Evolutionary conservation across 2,113 vertebrate species (phyloP).

Genomic region (Bettongia penicillata): DNA sequence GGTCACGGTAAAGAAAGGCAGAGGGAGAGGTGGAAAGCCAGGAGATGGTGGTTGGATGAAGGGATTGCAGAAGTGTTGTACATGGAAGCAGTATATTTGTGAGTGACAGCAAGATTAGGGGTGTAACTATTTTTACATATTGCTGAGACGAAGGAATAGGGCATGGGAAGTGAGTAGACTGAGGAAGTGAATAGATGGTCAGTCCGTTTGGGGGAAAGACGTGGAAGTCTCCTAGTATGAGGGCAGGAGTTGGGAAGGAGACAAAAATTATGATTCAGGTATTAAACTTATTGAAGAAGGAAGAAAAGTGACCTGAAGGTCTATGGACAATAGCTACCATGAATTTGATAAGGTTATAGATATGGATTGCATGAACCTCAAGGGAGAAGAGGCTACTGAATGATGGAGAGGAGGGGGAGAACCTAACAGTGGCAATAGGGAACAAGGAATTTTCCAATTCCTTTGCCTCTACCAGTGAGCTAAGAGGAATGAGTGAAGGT

Average conservation of each 20-base stretch:
- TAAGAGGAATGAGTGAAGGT: background rate
- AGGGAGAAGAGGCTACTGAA: background rate
- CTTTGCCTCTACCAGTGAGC: background rate
- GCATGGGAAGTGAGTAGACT: background rate
- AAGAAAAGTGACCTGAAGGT: background rate
- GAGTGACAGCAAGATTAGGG: background rate
- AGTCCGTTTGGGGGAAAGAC: background rate
- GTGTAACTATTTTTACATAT: background rate
- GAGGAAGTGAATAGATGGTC: background rate
- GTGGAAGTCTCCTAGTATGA: background rate
- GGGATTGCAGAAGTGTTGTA: background rate
- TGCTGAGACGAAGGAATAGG: background rate
- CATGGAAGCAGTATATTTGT: background rate
- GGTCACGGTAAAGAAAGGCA: background rate
- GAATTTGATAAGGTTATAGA: background rate
- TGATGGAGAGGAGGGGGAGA: background rate
- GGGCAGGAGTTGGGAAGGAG: background rate
- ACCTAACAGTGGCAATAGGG: background rate
- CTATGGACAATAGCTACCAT: background rate
- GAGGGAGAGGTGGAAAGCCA: background rate
- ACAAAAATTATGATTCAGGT: background rate
- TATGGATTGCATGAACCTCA: background rate
- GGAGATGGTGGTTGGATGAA: background rate
- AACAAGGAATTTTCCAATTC: background rate
- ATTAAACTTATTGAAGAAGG: background rate